Base-by-base conservation (phyloP, 2,797 vertebrate species). In the Sebastes matsubarae region DNA sequence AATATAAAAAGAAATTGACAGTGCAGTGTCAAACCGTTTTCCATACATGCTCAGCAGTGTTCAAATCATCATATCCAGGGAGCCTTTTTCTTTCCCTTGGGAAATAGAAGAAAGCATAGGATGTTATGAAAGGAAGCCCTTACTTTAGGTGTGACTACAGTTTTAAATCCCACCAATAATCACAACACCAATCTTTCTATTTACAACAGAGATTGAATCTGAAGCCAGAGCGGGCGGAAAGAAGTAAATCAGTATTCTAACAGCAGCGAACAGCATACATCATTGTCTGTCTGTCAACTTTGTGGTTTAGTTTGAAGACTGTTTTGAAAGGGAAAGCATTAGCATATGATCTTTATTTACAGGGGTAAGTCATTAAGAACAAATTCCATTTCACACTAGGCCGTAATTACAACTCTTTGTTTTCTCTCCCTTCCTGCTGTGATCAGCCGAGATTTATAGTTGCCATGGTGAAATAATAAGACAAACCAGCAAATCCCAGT, bases 321-420 rank as follows among this genome's bases (percentile, higher is more conserved):
- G 70, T 82, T 91, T 88, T 89, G 64, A 83, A 85, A 77, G 63
- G 42, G 64, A 82, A 73, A 11, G 13, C 60, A 77, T 91, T 91
- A 87, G 70, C 69, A 89, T 81, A 72, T 68, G 60, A 84, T 88
- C 85, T 91, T 85, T 90, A 87, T 90, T 91, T 90, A 89, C 80
- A 82, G 69, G 66, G 52, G 63, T 79, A 89, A 90, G 81, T 90
- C 86, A 85, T 90, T 92, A 90, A 88, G 72, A 89, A 81, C 61
- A 88, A 89, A 92, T 86, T 92, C 77, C 80, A 77, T 86, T 88
- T 91, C 86, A 78, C 84, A 84, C 75, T 76, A 81, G 89, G 87
- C 80, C 38, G 2, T 92, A 90, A 94, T 94, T 93, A 92, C 87
- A 92, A 87, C 68, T 88, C 87, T 91, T 92, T 90, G 86, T 92